phyloP scores from a whole-genome alignment of 2,113 vertebrate species.

The Siphamia tubifer region DNA sequence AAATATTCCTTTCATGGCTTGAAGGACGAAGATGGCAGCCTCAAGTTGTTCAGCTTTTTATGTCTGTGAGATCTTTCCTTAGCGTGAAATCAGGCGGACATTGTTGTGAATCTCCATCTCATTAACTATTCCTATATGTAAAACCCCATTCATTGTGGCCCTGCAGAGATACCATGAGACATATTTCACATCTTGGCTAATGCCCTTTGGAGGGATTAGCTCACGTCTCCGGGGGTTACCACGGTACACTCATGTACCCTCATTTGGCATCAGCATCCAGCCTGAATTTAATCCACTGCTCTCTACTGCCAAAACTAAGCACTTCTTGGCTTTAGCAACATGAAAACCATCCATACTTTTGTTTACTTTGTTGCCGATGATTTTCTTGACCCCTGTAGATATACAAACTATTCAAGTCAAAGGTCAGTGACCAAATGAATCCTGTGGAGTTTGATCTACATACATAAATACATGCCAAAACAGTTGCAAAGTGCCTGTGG shows the following conservation, averaged over 20 bases:
- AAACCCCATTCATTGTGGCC: slow-evolving; percentile 50
- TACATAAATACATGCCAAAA: background rate
- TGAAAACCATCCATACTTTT: slow-evolving; percentile 14
- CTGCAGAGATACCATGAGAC: slow-evolving; percentile 57
- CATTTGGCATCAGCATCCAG: slow-evolving; percentile 31
- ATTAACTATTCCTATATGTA: slow-evolving; percentile 60
- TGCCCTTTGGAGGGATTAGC: slow-evolving; percentile 55
- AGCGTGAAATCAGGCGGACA: slow-evolving; percentile 72
- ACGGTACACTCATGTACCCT: slow-evolving; percentile 21
- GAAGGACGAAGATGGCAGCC: slow-evolving; percentile 17
- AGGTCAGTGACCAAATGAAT: slow-evolving; percentile 6
- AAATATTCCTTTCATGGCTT: background rate
- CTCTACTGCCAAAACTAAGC: background rate
- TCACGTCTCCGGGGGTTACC: slow-evolving; percentile 52
- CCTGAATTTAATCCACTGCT: slow-evolving; percentile 40
- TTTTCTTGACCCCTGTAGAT: background rate
- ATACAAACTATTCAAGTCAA: slow-evolving; percentile 16
- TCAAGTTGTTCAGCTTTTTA: slow-evolving; percentile 7
- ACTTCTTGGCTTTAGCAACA: background rate
- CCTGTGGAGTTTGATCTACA: background rate
- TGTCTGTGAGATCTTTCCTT: slow-evolving; percentile 24
- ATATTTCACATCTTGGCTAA: slow-evolving; percentile 34
- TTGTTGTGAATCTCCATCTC: slow-evolving; percentile 55
- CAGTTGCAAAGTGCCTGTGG: background rate
- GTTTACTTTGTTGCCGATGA: background rate